Evolutionary conservation across 2,113 vertebrate species (phyloP).

Genomic region (Chitala chitala): DNA sequence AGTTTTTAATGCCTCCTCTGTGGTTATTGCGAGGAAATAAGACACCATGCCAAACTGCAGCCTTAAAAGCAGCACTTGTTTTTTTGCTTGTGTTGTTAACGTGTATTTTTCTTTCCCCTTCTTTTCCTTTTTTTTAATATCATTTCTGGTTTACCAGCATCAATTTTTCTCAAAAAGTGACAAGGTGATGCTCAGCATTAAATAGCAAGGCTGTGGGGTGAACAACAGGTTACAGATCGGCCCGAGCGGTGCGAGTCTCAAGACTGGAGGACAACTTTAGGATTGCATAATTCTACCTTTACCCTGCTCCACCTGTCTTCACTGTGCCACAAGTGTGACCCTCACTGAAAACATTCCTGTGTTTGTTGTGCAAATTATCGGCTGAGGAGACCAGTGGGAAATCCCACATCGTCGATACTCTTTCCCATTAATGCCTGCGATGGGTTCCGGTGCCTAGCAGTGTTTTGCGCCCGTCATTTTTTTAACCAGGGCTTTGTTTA

Average conservation of each 20-base stretch:
- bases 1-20: slow-evolving; percentile 27
- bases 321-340: too few relatives aligned
- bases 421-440: background rate
- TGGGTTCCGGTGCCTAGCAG: background rate
- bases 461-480: background rate
- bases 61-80: background rate
- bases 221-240: background rate
- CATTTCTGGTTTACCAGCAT: too few relatives aligned
- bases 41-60: slow-evolving; percentile 29
- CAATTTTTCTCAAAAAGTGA: too few relatives aligned
- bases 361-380: too few relatives aligned
- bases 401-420: background rate
- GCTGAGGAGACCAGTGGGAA: too few relatives aligned
- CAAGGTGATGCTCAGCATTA: background rate
- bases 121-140: too few relatives aligned
- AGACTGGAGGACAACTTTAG: too few relatives aligned
- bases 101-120: too few relatives aligned
- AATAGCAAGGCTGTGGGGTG: background rate
- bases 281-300: too few relatives aligned
- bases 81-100: background rate
- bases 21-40: slow-evolving; percentile 30
- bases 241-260: too few relatives aligned
- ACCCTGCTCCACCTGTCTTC: too few relatives aligned
- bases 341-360: too few relatives aligned
- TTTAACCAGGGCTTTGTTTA: background rate